Percentiles rank a stretch among this genome's conserved stretches.
Conservation (phyloP, 2,888 invertebrate species). For the Coremacera marginata region DNA sequence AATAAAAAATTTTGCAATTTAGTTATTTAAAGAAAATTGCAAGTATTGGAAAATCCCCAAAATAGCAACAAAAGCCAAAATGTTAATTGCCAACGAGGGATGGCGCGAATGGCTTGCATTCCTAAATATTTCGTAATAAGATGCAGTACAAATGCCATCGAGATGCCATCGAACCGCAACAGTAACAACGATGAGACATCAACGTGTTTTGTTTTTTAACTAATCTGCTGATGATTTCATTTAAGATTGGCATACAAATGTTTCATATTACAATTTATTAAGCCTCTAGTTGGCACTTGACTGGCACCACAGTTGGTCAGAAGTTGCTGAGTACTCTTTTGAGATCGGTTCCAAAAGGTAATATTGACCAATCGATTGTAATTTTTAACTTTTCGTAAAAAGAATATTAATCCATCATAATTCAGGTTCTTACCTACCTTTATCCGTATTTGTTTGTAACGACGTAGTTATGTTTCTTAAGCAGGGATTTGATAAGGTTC, state of each 20-base stretch:
- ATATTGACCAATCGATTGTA: neutral
- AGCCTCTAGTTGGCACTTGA: neutral
- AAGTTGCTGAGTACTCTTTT: neutral
- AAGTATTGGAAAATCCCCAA: too few species aligned
- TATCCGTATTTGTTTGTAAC: neutral
- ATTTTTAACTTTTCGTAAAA: neutral
- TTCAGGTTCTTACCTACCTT: neutral
- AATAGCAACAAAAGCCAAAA: neutral
- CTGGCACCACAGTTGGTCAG: too few species aligned
- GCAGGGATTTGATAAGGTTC: neutral
- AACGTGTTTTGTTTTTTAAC: neutral
- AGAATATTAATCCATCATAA: neutral
- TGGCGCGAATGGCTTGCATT: neutral
- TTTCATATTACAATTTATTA: neutral
- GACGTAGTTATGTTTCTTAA: neutral
- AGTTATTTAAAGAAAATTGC: too few species aligned
- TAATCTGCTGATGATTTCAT: conserved; percentile 20
- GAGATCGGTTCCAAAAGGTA: neutral
- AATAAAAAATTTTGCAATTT: too few species aligned
- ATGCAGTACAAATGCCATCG: conserved; percentile 13
- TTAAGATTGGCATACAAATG: neutral
- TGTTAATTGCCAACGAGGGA: neutral
- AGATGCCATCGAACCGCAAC: neutral
- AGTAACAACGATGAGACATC: conserved; percentile 16
- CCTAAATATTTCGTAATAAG: conserved; percentile 44